Evolutionary conservation across 1,140 invertebrate species (phyloP), one percentile per base, ranked within the genome.

Genomic region (Diploscapter pachys): DNA sequence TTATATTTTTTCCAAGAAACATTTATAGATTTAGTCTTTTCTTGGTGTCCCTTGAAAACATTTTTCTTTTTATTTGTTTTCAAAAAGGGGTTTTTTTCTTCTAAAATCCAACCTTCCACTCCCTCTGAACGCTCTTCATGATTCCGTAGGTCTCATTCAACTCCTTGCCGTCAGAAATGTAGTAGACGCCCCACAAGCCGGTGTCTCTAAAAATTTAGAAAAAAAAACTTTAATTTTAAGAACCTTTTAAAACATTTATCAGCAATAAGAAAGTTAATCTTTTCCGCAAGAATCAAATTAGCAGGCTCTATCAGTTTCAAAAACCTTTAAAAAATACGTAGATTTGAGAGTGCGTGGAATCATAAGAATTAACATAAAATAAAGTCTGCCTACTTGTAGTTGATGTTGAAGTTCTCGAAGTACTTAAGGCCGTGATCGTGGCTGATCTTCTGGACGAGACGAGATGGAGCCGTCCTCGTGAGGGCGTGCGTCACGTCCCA

Each of bases 321-420:
- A 31, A 31, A 31, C 31, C 31, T 31, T 31, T 31, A 31, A 31
- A 31, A 31, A 31, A 31, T 31, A 31, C 31, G 31, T 31, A 31
- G 31, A 31, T 31, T 31, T 31, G 31, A 31, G 31, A 31, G 31
- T 31, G 31, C 31, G 31, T 31, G 31, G 31, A 31, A 31, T 31
- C 31, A 31, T 31, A 31, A 31, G 31, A 31, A 31, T 31, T 31
- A 31, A 31, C 31, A 31, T 31, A 31, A 31, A 31, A 31, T 31
- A 31, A 31, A 31, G 31, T 31, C 31, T 31, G 31, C 31, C 48
- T 51, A 76, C 86, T 96, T 96, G 88, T 99, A 99, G 88, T 95
- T 98, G 8, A 96, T 98, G 86, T 98, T 99, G 88, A 99, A 99
- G 55, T 94, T 94, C 86, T 98, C 95, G 89, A 94, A 99, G 83